These are phyloP conservation scores for Malacosoma neustria DNA, from an alignment of 2,888 invertebrate genomes.

Conservation along the genomic window DNA sequence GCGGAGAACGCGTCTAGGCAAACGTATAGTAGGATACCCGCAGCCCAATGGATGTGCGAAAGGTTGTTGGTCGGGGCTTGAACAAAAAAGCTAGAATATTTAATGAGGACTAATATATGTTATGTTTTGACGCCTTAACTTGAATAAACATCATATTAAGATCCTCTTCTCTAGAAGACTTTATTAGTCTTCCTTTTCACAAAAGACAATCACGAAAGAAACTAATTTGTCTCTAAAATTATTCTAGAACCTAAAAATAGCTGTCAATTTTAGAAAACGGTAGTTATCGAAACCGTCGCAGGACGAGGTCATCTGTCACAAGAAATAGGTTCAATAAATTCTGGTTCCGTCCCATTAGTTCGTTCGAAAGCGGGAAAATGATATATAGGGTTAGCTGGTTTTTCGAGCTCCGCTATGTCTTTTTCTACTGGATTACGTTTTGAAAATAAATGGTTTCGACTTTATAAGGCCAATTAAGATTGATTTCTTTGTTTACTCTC, in stretches of 20 bases:
- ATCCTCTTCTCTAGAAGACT: too few species aligned
- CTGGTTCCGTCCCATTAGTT: constrained; percentile 1
- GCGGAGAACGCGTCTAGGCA: not conserved
- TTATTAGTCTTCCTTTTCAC: too few species aligned
- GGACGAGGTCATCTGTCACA: not conserved
- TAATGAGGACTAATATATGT: too few species aligned
- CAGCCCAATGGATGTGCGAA: not conserved
- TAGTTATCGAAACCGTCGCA: not conserved
- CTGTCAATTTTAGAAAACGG: not conserved
- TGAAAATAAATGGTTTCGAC: too few species aligned
- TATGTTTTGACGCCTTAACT: too few species aligned
- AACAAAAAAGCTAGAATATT: too few species aligned
- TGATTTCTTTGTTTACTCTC: too few species aligned
- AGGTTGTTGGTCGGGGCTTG: not conserved
- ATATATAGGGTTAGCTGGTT: not conserved
- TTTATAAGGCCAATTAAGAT: too few species aligned
- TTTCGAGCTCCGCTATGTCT: not conserved
- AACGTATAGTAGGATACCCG: not conserved
- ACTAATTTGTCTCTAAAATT: too few species aligned
- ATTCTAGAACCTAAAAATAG: not conserved
- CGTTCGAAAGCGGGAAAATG: not conserved
- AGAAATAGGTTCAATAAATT: constrained; percentile 2
- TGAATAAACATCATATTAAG: too few species aligned
- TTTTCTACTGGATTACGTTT: too few species aligned
- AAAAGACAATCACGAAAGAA: too few species aligned